Percentiles rank a stretch among this genome's conserved stretches.
These are phyloP conservation scores for Schizothorax lantsangensis DNA, from an alignment of 2,797 vertebrate species.

Conservation along the genomic window DNA sequence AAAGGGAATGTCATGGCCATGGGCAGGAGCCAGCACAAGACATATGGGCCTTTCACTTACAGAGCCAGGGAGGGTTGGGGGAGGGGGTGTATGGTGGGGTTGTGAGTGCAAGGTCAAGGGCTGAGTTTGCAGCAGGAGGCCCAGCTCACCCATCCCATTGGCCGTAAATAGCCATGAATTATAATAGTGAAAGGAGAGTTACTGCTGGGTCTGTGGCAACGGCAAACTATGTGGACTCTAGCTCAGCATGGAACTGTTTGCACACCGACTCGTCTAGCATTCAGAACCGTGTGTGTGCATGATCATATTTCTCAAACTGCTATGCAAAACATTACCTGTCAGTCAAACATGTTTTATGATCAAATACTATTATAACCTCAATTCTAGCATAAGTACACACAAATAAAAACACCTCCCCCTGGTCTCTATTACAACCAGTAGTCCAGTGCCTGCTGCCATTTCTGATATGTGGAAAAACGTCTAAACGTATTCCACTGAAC, in stretches of 20 bases:
- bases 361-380: background rate
- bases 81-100: slow-evolving; percentile 3
- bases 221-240: slow-evolving; percentile 62
- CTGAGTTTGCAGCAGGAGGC: slow-evolving; percentile 22
- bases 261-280: slow-evolving; percentile 25
- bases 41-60: slow-evolving; percentile 50
- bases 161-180: slow-evolving; percentile 37
- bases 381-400: background rate
- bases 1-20: slow-evolving; percentile 58
- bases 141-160: slow-evolving; percentile 24
- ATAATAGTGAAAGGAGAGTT: slow-evolving; percentile 36
- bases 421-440: background rate
- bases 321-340: slow-evolving; percentile 11
- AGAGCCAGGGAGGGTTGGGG: slow-evolving; percentile 15
- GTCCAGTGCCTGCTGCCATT: slow-evolving; percentile 30
- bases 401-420: slow-evolving; percentile 7
- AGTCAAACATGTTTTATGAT: slow-evolving; percentile 25
- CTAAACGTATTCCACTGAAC: slow-evolving; percentile 68
- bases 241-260: slow-evolving; percentile 23
- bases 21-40: slow-evolving; percentile 47
- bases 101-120: slow-evolving; percentile 41
- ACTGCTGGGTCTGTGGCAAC: slow-evolving; percentile 50
- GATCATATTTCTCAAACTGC: slow-evolving; percentile 36
- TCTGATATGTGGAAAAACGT: slow-evolving; percentile 58
- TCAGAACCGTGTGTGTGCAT: slow-evolving; percentile 4